Evolutionary conservation across 2,888 invertebrate species (phyloP).

Genomic region (Catotricha subobsoleta): DNA sequence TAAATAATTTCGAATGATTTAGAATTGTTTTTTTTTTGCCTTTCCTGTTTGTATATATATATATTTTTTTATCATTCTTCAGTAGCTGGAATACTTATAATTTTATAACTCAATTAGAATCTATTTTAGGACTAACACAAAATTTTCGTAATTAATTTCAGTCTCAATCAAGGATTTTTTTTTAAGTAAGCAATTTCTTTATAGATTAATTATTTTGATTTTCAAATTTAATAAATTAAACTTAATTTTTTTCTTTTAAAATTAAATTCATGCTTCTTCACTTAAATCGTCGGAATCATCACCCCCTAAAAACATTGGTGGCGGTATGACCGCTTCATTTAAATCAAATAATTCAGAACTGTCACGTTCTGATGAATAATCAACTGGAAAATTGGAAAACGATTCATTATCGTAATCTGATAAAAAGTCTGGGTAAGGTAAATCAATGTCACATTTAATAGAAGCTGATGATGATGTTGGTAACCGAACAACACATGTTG

Average conservation of each 20-base stretch:
- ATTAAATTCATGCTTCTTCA: constrained; percentile 17
- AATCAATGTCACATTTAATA: constrained; percentile 33
- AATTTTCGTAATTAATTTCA: no score
- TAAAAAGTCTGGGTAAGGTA: constrained; percentile 30
- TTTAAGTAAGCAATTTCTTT: no score
- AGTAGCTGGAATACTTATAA: no score
- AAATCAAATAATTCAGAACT: constrained; percentile 48
- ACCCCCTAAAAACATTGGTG: constrained; percentile 49
- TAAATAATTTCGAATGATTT: no score
- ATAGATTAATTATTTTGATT: no score
- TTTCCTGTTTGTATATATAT: no score
- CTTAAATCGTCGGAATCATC: constrained; percentile 41
- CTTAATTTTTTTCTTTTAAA: background rate
- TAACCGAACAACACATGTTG: constrained; percentile 10
- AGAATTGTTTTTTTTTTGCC: no score
- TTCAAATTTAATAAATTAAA: constrained; percentile 4
- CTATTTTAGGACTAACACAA: no score
- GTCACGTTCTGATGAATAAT: constrained; percentile 35
- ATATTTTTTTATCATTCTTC: no score
- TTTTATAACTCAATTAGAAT: no score
- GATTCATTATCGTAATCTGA: constrained; percentile 36
- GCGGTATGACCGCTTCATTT: constrained; percentile 44
- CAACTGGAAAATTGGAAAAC: constrained; percentile 28
- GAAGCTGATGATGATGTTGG: no score
- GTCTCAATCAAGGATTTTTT: no score